Evolutionary conservation across 2,888 invertebrate genomes (phyloP), one percentile per base, ranked within the genome.

Genomic region (Abrostola tripartita): DNA sequence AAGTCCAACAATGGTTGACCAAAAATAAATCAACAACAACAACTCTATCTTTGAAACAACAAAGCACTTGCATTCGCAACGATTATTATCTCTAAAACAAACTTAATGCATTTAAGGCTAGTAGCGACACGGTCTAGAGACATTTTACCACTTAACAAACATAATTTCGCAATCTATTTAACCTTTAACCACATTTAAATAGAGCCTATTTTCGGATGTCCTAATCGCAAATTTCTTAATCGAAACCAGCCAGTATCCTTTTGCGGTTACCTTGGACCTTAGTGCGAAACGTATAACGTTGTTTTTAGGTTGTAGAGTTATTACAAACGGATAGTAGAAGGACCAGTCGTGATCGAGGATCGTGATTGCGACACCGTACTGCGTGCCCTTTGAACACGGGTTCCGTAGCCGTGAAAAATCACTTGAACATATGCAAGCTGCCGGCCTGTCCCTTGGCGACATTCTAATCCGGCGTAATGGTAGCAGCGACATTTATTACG

Each of bases 21-120:
- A 90, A 92, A 92, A 93, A 93, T 92, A 93, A 93, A 93, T 92
- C 92, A 92, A 87, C 82, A 86, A 85, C 88, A 90, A 93, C 93
- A 92, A 91, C 92, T 94, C 91, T 93, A 94, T 94, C 93, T 93
- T 87, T 89, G 90, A 91, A 92, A 93, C 92, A 92, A 93, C 86
- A 86, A 86, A 86, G 87, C 86, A 87, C 86, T 86, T 89, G 91
- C 92, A 91, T 92, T 92, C 90, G 91, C 92, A 90, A 90, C 88
- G 93, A 94, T 94, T 94, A 92, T 94, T 93, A 94, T 94, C 94
- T 94, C 90, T 91, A 86, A 90, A 92, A 93, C 92, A 91, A 93
- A 93, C 93, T 92, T 92, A 93, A 91, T 93, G 93, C 93, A 92
- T 93, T 93, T 93, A 93, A 92, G 89, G 91, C 90, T 92, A 90